phyloP scores from a whole-genome alignment of 35 echinoderm and acorn worm genomes.

The Ophioderma brevispina region DNA sequence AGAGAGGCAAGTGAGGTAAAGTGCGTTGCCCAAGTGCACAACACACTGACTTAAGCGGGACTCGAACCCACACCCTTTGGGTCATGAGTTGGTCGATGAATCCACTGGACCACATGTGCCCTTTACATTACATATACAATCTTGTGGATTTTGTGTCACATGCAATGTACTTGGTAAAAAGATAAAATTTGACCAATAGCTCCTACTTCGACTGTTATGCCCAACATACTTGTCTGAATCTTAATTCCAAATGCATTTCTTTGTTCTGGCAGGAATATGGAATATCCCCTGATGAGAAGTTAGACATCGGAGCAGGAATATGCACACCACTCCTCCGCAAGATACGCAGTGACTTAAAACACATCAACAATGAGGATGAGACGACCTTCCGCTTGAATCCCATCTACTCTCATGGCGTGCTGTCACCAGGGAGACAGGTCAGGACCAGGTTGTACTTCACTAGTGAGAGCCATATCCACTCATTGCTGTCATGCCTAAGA shows the following conservation, averaged over 20 bases:
- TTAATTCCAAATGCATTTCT: neutral
- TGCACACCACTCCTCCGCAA: constrained; percentile 93
- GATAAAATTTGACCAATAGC: too few relatives aligned
- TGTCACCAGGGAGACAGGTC: constrained; percentile 97
- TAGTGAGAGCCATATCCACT: constrained; percentile 98
- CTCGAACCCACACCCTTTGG: too few relatives aligned
- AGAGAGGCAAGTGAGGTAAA: too few relatives aligned
- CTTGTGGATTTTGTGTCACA: too few relatives aligned
- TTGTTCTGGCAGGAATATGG: constrained; percentile 81
- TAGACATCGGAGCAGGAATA: constrained; percentile 87
- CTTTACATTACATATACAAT: too few relatives aligned
- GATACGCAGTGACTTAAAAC: constrained; percentile 80
- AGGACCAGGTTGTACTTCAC: constrained; percentile 95
- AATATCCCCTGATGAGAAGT: constrained; percentile 76
- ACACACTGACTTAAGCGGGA: too few relatives aligned
- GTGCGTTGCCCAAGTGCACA: too few relatives aligned
- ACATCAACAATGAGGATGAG: constrained; percentile 92
- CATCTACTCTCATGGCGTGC: constrained; percentile 79
- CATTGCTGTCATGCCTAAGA: constrained; percentile 81
- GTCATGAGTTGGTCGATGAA: too few relatives aligned
- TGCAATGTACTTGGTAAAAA: too few relatives aligned
- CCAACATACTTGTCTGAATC: too few relatives aligned
- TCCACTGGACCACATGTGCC: too few relatives aligned
- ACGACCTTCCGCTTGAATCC: constrained; percentile 89
- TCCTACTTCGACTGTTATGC: too few relatives aligned